Evolutionary conservation across 2,888 invertebrate genomes (phyloP), one percentile per base, ranked within the genome.

Genomic region (Nomada flava): DNA sequence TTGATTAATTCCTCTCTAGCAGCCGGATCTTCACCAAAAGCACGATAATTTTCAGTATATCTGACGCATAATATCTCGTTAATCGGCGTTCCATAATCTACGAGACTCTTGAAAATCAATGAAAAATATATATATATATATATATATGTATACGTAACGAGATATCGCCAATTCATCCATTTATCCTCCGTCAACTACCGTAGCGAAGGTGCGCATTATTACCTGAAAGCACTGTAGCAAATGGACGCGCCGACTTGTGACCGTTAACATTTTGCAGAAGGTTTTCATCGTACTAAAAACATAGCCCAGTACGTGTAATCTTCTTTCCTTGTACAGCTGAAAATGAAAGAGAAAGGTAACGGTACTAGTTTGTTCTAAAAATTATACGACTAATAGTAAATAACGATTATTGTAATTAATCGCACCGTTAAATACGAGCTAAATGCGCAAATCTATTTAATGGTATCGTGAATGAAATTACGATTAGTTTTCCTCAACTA

Each of bases 201-300:
- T 15, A 13, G 47, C 47, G 4, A 13, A 9, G 18, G 23, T 10
- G 15, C 65, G 18, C 42, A 71, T 65, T n/a, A 23, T 84, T 88
- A 96, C 96, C 95, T 96, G 96, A 93, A 97, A 97, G 91, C 96
- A 96, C 91, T 96, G 96, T 82, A 97, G 95, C 53, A 97, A 94
- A 76, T 96, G 94, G 75, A 96, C 94, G 87, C 97, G 95, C 86
- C 96, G 95, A 88, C 95, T 96, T 87, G 95, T 95, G 83, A 96
- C 96, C 89, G 96, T 96, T 83, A 98, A 94, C 92, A 97, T 95
- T 88, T 96, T 94, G 87, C 95, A 95, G 93, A 97, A 96, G 69
- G 95, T 95, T 82, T 96, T 95, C 91, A 97, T 92, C 91, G 96
- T 95, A 72, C 96, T 95, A 82, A 97, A 95, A 94, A 97, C 97